Base-by-base conservation (phyloP, 2,113 vertebrate species). In the Scartelaos histophorus region DNA sequence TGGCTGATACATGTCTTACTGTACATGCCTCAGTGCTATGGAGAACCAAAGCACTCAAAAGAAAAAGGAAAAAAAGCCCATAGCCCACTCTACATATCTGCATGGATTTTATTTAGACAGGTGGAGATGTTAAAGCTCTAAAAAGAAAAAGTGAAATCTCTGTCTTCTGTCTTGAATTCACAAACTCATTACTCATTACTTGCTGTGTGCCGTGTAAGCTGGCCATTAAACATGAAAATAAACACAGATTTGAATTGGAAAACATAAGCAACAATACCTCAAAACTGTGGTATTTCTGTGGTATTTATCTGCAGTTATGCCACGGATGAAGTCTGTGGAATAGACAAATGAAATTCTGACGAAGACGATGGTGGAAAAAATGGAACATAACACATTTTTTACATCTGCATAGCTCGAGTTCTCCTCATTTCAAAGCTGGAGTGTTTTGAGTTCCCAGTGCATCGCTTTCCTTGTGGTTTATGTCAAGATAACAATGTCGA, bases 401-500 rank as follows among this genome's bases (percentile, higher is more conserved):
- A 64, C 61, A 64, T 64, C 34, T 64, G 61, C 61, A 38, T 64
- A 35, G 43, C 35, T 66, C 38, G 7, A 66, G 64, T 46, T 29
- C 61, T 38, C 29, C 38, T 38, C 43, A 16, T 66, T 45, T 47
- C 35, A 47, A 22, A 45, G 64, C 19, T 43, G 64, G 64, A 22
- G 17, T 47, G 43, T 46, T 66, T 66, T 16, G 34, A 46, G 19
- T 47, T 47, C 21, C 65, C 38, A 24, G 65, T 13, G 16, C 64
- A 82, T 69, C 67, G 47, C 51, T 67, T 12, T 65, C 4, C 13
- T 69, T 78, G 29, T 78, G 76, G 84, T 88, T 85, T 47, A 65
- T 83, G 77, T 86, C 81, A 65, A 66, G 47, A 49, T 78, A 69
- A 83, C 56, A 79, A 84, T 5, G 61, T 64, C 34, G 81, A 73